These are phyloP conservation scores for Amia ocellicauda DNA, from an alignment of 2,113 vertebrate species.

Conservation along the genomic window DNA sequence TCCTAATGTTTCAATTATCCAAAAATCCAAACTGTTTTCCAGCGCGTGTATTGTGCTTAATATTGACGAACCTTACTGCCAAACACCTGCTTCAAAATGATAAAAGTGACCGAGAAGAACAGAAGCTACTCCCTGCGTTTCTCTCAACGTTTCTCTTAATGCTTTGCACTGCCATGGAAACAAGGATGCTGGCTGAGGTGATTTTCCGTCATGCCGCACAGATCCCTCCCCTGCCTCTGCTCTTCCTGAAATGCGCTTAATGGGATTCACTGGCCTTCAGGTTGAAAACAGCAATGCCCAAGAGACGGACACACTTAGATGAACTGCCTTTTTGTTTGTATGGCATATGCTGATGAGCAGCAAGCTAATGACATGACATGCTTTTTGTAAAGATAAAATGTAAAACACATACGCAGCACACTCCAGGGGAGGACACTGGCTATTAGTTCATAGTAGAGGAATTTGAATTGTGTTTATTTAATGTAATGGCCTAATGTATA, in stretches of 20 bases:
- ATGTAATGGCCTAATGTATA: no score
- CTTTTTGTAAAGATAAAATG: neutral
- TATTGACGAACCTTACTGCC: no score
- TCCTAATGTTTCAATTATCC: no score
- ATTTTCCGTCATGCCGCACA: neutral
- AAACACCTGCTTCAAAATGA: no score
- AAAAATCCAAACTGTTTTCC: no score
- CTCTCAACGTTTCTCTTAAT: neutral
- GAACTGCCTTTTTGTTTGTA: neutral
- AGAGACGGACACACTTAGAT: neutral
- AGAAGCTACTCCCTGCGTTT: neutral
- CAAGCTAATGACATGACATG: neutral
- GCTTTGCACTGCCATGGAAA: conserved; percentile 14
- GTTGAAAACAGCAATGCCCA: neutral
- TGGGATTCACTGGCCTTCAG: neutral
- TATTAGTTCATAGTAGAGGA: no score
- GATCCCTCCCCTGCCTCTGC: neutral
- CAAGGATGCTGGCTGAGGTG: conserved; percentile 4
- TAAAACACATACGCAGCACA: no score
- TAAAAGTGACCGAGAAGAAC: no score
- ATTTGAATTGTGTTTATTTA: no score
- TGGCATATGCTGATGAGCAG: neutral
- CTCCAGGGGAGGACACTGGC: no score
- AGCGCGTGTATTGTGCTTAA: no score
- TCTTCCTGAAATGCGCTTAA: neutral